Percentiles rank a stretch among this genome's conserved stretches.
These are phyloP conservation scores for Calephelis perditalis DNA, from an alignment of 2,888 invertebrate species.

Conservation along the genomic window DNA sequence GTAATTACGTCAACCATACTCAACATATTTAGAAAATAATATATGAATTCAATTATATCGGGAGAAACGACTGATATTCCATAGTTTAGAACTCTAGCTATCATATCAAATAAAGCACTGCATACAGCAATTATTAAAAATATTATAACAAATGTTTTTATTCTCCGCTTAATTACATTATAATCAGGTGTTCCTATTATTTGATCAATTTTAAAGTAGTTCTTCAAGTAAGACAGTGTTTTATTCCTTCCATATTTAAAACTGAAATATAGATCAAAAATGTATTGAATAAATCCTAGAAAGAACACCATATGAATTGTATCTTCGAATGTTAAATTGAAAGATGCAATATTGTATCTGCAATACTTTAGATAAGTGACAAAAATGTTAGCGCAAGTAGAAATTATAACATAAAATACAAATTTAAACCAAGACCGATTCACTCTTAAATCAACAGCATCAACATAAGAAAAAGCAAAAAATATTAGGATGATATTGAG, in stretches of 20 bases:
- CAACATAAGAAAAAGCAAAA: neutral
- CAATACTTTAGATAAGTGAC: slow-evolving; percentile 13
- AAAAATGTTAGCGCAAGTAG: slow-evolving; percentile 2
- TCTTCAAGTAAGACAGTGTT: slow-evolving; percentile 15
- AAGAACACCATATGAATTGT: slow-evolving; percentile 12
- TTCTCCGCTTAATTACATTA: slow-evolving; percentile 6
- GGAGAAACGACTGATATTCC: neutral
- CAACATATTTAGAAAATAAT: neutral
- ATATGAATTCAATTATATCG: neutral
- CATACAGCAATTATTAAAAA: neutral
- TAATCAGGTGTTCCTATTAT: slow-evolving; percentile 15
- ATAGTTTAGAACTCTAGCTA: neutral
- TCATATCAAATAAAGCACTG: neutral
- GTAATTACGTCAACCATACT: neutral
- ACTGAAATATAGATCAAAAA: slow-evolving; percentile 15
- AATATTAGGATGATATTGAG: neutral
- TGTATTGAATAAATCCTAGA: slow-evolving; percentile 12
- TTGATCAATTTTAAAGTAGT: slow-evolving; percentile 18
- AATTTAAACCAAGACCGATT: neutral
- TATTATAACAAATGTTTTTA: neutral
- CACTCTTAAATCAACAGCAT: neutral
- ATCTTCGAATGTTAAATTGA: slow-evolving; percentile 6
- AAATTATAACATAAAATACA: neutral
- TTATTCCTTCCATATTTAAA: slow-evolving; percentile 14
- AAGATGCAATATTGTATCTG: neutral